phyloP scores from a whole-genome alignment of 2,888 invertebrate species.

The Calliphora vomitoria region DNA sequence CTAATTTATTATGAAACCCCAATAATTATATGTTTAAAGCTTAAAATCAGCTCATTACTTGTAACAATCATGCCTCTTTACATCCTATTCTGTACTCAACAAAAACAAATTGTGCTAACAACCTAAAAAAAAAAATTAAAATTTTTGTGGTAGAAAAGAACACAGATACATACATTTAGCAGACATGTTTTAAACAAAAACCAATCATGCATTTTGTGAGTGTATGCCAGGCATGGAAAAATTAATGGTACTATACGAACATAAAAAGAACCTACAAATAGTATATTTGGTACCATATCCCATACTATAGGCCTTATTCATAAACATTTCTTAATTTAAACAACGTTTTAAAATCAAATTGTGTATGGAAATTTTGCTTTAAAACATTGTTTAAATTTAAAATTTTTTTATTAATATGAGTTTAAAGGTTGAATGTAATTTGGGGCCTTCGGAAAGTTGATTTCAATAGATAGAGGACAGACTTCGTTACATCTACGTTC shows the following conservation, averaged over 20 bases:
- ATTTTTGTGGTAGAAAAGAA: slow-evolving; percentile 46
- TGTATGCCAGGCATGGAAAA: not conserved
- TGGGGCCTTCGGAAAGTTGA: no score
- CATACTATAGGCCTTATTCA: no score
- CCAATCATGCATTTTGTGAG: slow-evolving; percentile 55
- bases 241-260: not conserved
- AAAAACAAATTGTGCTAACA: slow-evolving; percentile 30
- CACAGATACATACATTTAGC: not conserved
- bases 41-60: slow-evolving; percentile 11
- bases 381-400: no score
- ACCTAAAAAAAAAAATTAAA: slow-evolving; percentile 11
- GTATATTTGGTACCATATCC: no score
- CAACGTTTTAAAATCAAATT: no score
- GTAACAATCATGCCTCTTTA: not conserved
- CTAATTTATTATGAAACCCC: slow-evolving; percentile 41
- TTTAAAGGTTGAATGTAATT: no score
- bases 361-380: no score
- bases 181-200: slow-evolving; percentile 50
- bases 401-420: no score
- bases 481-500: no score
- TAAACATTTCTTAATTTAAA: no score
- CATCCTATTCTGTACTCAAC: not conserved
- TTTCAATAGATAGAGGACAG: no score
- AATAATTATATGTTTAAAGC: slow-evolving; percentile 18
- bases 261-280: no score